Conservation (phyloP, 2,888 invertebrate genomes). For the Melipona beecheii region DNA sequence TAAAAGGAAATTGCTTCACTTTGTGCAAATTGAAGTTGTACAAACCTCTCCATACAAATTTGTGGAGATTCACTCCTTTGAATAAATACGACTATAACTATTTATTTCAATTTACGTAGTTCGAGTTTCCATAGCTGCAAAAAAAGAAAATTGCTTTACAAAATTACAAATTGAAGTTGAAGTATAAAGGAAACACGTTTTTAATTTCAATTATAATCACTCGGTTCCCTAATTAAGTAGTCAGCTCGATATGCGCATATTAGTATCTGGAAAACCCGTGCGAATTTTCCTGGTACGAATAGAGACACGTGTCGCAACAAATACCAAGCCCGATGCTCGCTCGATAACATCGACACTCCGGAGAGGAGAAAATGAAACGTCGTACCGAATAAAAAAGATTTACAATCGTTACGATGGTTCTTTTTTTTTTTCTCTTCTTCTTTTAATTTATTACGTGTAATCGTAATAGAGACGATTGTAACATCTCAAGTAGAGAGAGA, state of each 20-base stretch:
- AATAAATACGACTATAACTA: no score
- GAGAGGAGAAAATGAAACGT: neutral
- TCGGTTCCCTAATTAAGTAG: neutral
- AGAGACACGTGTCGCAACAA: neutral
- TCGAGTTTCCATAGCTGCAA: neutral
- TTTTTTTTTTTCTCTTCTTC: neutral
- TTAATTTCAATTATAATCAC: neutral
- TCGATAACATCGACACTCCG: neutral
- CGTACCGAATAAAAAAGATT: no score
- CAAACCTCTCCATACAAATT: no score
- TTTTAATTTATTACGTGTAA: neutral
- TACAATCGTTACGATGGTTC: no score
- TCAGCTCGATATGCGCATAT: neutral
- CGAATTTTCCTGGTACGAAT: neutral
- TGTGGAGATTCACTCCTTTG: no score
- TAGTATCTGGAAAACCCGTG: conserved; percentile 4
- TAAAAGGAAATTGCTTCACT: neutral
- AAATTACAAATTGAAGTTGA: no score
- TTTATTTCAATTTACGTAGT: no score
- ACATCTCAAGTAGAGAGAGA: conserved; percentile 1
- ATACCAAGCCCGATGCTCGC: neutral
- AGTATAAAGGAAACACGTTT: neutral
- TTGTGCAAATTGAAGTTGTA: neutral
- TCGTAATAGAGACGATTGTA: neutral
- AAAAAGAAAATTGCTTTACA: neutral